Evolutionary conservation across 2,797 vertebrate species (phyloP), one percentile per base, ranked within the genome.

Genomic region (Syndactyla subalaris): DNA sequence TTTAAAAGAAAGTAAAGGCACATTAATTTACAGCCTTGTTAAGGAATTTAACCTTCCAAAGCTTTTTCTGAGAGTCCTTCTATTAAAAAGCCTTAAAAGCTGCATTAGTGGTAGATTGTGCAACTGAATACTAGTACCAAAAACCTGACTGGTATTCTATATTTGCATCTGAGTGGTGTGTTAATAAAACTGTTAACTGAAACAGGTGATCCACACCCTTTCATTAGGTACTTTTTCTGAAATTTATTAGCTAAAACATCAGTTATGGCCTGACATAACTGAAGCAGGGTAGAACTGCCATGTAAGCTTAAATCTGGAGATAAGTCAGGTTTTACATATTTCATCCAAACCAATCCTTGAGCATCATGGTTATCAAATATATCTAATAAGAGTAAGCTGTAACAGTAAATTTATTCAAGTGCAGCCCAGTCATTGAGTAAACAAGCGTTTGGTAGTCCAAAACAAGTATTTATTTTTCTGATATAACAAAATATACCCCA

Each of bases 401-500:
- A 88, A 70, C 18, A 88, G 51, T 57, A 57, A 55, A 63, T 39
- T 74, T 46, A 82, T 82, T 85, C n/a, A 84, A 38, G 6, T 66
- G 41, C 54, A 77, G n/a, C 43, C 57, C 39, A 85, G n/a, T 85
- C 71, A 52, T 30, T 48, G n/a, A 90, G 27, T 57, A 77, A 45
- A 39, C 27, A 13, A 86, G 22, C 54, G 9, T 90, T 70, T 55
- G 34, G 21, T 76, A 85, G 70, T 49, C 59, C 6, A 4, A 91
- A 88, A 17, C n/a, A 73, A 83, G 38, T n/a, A 83, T 94, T 96
- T 91, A 91, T 92, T 96, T 86, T 89, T 88, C 65, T 72, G 45
- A 46, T 30, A 71, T 46, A n/a, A 73, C 59, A 94, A 85, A 92
- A 63, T 46, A 77, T 2, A 62, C 32, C 34, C 26, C 54, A 52